Evolutionary conservation across 1,140 invertebrate genomes (phyloP).

Genomic region (Nephila pilipes): DNA sequence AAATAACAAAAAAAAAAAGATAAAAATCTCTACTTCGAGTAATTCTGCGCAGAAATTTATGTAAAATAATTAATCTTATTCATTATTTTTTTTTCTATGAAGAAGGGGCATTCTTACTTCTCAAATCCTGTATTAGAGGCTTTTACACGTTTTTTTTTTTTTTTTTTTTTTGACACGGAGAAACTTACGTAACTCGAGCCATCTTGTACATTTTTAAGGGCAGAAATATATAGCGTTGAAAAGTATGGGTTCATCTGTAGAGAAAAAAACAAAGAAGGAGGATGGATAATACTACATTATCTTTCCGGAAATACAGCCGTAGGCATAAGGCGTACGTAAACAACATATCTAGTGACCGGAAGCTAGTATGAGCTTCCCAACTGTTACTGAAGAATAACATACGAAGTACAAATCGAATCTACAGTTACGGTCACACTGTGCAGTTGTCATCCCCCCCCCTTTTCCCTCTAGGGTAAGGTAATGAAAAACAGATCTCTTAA

Average conservation of each 20-base stretch:
- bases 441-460: background rate
- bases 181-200: too few species aligned
- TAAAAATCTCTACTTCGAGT: too few species aligned
- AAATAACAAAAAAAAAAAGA: too few species aligned
- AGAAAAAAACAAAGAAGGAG: background rate
- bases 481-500: background rate
- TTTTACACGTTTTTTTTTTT: too few species aligned
- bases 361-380: background rate
- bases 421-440: background rate
- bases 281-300: background rate
- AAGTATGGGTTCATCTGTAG: background rate
- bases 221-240: background rate
- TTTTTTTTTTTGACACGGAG: too few species aligned
- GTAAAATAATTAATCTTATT: too few species aligned
- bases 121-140: too few species aligned
- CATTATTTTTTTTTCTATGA: too few species aligned
- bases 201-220: too few species aligned
- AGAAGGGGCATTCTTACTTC: too few species aligned
- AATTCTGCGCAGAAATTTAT: too few species aligned
- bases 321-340: background rate
- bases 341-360: conserved; percentile 45
- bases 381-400: background rate
- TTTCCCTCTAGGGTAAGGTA: background rate
- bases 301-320: conserved; percentile 2
- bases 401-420: background rate